A percentile compares a stretch with the other conserved stretches of the same genome.
Conservation (phyloP, 2,888 invertebrate genomes). For the Marasmarcha lunaedactyla region DNA sequence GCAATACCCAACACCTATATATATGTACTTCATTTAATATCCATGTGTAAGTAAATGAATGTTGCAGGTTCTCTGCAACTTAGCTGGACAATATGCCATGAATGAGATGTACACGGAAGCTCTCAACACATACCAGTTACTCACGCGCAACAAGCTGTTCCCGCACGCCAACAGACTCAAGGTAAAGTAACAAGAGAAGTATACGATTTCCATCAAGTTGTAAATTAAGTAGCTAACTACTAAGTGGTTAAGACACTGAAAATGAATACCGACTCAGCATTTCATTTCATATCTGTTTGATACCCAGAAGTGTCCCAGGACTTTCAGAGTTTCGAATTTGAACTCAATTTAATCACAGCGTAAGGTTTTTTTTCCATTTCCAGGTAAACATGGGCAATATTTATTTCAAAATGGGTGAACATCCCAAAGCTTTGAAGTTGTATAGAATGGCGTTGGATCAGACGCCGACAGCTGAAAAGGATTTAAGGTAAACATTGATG, state of each 20-base stretch:
- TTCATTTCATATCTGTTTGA: not conserved
- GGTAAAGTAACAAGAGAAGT: too few species aligned
- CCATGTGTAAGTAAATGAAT: too few species aligned
- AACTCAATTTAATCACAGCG: too few species aligned
- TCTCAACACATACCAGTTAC: constrained; percentile 93
- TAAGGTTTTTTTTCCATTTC: constrained; percentile 10
- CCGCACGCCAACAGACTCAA: constrained; percentile 93
- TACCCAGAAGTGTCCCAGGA: too few species aligned
- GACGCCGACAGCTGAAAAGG: constrained; percentile 92
- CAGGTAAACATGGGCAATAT: constrained; percentile 96
- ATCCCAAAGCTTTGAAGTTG: constrained; percentile 95
- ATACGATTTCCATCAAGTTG: too few species aligned
- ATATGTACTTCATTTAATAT: too few species aligned
- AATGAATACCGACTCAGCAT: too few species aligned
- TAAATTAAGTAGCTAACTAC: too few species aligned
- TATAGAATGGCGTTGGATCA: constrained; percentile 99
- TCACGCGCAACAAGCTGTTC: constrained; percentile 94
- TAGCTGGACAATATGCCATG: constrained; percentile 93
- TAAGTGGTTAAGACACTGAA: too few species aligned
- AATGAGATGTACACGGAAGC: constrained; percentile 97
- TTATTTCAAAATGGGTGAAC: constrained; percentile 93
- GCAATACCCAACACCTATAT: too few species aligned
- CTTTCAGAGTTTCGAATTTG: too few species aligned
- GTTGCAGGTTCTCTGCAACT: constrained; percentile 90
- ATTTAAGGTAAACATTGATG: constrained; percentile 75